Conservation (phyloP, 1,140 invertebrate genomes). For the Neuroterus valhalla region DNA sequence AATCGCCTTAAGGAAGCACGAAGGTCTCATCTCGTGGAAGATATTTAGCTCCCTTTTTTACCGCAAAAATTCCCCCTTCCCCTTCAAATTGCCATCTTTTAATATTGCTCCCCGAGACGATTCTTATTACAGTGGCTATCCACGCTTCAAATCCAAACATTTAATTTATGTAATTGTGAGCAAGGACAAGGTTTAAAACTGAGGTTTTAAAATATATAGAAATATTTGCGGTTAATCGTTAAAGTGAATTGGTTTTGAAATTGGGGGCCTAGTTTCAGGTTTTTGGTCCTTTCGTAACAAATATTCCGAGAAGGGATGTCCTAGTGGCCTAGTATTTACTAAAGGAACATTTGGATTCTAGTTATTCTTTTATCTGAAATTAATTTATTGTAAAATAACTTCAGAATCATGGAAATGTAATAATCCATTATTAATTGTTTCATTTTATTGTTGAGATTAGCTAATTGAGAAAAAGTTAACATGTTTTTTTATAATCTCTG, state of each 20-base stretch:
- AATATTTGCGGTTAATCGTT: background rate
- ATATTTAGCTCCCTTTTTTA: constrained; percentile 33
- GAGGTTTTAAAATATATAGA: background rate
- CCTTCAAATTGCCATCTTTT: constrained; percentile 29
- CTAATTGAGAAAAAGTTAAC: no score
- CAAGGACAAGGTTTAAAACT: background rate
- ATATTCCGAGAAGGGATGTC: no score
- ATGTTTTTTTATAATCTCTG: no score
- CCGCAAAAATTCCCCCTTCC: constrained; percentile 25
- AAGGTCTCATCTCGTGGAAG: constrained; percentile 33
- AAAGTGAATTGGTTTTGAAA: background rate
- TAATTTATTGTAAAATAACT: no score
- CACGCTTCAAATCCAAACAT: background rate
- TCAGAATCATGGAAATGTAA: no score
- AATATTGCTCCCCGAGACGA: background rate
- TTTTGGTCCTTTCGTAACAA: no score
- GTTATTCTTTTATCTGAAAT: no score
- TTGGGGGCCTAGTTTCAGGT: no score
- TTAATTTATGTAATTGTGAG: constrained; percentile 15
- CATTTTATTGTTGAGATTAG: no score
- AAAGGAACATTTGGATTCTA: no score
- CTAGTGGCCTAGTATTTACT: no score
- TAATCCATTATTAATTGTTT: no score
- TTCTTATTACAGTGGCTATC: background rate
- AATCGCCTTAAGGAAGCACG: constrained; percentile 40